phyloP scores from a whole-genome alignment of 2,797 vertebrate genomes.

The Salmo trutta region DNA sequence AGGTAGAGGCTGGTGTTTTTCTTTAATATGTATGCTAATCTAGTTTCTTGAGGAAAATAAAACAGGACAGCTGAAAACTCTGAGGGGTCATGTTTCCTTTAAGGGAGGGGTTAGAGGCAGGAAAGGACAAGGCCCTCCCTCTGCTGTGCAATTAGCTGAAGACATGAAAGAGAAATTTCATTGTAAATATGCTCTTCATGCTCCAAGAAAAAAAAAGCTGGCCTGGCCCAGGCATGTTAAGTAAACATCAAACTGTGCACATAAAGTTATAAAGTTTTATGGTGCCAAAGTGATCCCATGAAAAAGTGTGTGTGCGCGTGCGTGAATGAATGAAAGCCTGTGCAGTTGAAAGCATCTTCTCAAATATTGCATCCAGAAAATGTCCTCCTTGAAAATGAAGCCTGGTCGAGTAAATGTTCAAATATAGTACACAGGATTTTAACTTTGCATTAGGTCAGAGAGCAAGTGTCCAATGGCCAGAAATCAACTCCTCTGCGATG shows the following conservation, averaged over 20 bases:
- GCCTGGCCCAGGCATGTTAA: conserved; percentile 39
- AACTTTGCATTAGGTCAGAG: neutral
- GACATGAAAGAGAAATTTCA: conserved; percentile 54
- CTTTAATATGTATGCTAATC: conserved; percentile 67
- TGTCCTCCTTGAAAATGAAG: neutral
- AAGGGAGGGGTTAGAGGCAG: conserved; percentile 20
- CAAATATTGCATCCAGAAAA: neutral
- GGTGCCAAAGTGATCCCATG: conserved; percentile 51
- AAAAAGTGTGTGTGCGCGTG: conserved; percentile 38
- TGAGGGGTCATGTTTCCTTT: conserved; percentile 38
- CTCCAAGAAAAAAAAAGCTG: conserved; percentile 8
- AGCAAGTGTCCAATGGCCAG: neutral
- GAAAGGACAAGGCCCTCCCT: conserved; percentile 54
- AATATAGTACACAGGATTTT: neutral
- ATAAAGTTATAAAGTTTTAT: conserved; percentile 50
- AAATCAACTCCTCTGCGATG: neutral
- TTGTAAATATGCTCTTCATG: conserved; percentile 38
- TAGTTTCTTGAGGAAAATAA: conserved; percentile 33
- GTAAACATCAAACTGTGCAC: conserved; percentile 63
- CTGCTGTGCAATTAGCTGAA: conserved; percentile 58
- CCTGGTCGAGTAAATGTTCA: neutral
- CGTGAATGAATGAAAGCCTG: neutral
- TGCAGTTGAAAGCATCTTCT: neutral
- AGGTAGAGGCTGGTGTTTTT: conserved; percentile 43
- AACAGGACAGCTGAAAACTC: conserved; percentile 35